Base-by-base conservation (phyloP, 2,113 vertebrate genomes). In the Andinoacara biseriatus region DNA sequence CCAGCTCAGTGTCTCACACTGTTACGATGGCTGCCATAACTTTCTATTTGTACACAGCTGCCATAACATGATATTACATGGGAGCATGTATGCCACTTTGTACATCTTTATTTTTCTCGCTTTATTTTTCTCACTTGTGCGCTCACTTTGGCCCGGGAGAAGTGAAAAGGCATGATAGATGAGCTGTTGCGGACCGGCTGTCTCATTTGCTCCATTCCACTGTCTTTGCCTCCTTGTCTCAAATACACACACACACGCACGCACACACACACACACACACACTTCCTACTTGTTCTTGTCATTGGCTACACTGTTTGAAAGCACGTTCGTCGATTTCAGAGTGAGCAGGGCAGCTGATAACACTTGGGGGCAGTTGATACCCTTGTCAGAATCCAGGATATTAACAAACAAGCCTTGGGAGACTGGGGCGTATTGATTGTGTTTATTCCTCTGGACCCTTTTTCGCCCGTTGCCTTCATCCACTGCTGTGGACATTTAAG, bases 1-100 rank as follows among this genome's bases (percentile, higher is more conserved):
- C 22, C 20, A 52, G 40, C 75, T 72, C 74, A 46, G 49, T 59
- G 72, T 80, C 75, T 58, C 83, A 59, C 69, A 33, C 65, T 83
- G 59, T 86, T 84, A 87, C 81, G 78, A 85, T 82, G 56, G 74
- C 82, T 81, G 69, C 78, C 58, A 84, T 90, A 81, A 82, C 78
- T 75, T 90, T 82, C 83, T 83, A 78, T 91, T 85, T 86, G 69
- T 88, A 57, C 86, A 83, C 74, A 80, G 63, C 79, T 85, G 90
- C 65, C 75, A 61, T 81, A 58, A 78, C 69, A 59, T 57, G 63
- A 56, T 81, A 67, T 89, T 77, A 83, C 78, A 79, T 72, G 10
- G 46, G 56, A 67, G 78, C 86, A 78, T 22, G 22, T 80, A 58
- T 82, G 22, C 3, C 0, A 3, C 59, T 65, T 69, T 74, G 76